phyloP scores from a whole-genome alignment of 2,888 invertebrate species.

The Brachycybe producta region DNA sequence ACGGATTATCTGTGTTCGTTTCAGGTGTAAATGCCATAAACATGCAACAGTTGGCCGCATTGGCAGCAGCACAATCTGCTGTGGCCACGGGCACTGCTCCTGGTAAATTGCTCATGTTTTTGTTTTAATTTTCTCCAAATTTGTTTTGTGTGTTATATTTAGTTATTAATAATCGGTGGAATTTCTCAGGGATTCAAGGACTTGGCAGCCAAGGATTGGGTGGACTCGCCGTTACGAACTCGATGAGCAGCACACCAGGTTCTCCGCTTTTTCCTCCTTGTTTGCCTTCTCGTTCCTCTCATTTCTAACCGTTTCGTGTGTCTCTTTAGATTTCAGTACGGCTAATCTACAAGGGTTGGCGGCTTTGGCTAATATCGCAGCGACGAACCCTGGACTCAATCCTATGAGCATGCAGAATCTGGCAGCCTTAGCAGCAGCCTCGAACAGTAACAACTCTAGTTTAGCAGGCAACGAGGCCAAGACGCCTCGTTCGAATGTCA shows the following conservation, averaged over 20 bases:
- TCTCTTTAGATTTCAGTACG: slow-evolving; percentile 31
- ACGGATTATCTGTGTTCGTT: no score
- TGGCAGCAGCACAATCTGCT: slow-evolving; percentile 28
- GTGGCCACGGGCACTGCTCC: slow-evolving; percentile 24
- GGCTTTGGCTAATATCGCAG: slow-evolving; percentile 43
- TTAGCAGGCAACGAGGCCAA: slow-evolving; percentile 41
- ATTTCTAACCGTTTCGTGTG: neutral
- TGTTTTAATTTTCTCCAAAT: neutral
- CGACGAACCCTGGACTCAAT: slow-evolving; percentile 35
- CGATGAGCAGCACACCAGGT: slow-evolving; percentile 19
- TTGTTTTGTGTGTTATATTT: no score
- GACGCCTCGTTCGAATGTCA: slow-evolving; percentile 36
- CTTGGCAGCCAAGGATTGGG: slow-evolving; percentile 28
- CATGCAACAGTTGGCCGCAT: slow-evolving; percentile 35
- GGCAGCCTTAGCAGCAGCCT: slow-evolving; percentile 75
- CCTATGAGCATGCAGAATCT: slow-evolving; percentile 83
- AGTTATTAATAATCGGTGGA: neutral
- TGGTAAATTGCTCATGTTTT: slow-evolving; percentile 21
- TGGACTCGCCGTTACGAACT: slow-evolving; percentile 26
- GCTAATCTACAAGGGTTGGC: slow-evolving; percentile 49
- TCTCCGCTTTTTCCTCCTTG: neutral
- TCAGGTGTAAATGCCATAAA: slow-evolving; percentile 33
- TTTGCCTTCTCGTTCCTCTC: neutral
- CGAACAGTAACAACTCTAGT: slow-evolving; percentile 40
- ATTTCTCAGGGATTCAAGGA: slow-evolving; percentile 29